Evolutionary conservation across 2,888 invertebrate genomes (phyloP), one percentile per base, ranked within the genome.

Genomic region (Baronia brevicornis): DNA sequence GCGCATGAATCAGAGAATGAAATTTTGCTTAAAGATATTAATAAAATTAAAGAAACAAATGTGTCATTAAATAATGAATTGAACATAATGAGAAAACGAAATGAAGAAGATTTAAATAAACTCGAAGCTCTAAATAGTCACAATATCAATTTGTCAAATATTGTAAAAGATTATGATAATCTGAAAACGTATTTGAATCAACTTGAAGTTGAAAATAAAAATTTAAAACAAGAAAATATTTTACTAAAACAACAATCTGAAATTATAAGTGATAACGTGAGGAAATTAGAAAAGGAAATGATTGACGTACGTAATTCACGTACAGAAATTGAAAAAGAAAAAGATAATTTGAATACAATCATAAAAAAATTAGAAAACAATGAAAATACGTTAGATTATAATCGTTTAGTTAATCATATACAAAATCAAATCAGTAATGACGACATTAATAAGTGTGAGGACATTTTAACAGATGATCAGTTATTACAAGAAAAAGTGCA

Each of bases 261-360:
- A 33, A 46, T 38, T 13, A 58, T 67, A 28, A 44, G 59, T 2
- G 51, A 46, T 9, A 63, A 62, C 51, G 60, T 77, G 8, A 62
- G 62, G 45, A 46, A 51, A 23, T 54, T 82, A 22, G 75, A 84
- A 59, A 43, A 5, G n/a, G 78, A 84, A 67, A 61, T 84, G 20
- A 54, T 61, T 28, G 66, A 73, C 22, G 53, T 88, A 1, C 72
- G 80, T 38, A 60, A 74, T 28, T 85, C 86, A 2, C 86, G 88
- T 45, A 48, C 65, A 1, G 72, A 82, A 41, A 71, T 88, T 21
- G 86, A 86, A 51, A n/a, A 46, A 5, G 86, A 88, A 51, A 87
- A 88, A 51, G 73, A 75, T 35, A 60, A 59, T 28, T 64, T 88
- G 11, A 86, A 74, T 49, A 50, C 67, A 10, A 67, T 78, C 13